Conservation (phyloP, 2,888 invertebrate genomes). For the Merodon equestris region DNA sequence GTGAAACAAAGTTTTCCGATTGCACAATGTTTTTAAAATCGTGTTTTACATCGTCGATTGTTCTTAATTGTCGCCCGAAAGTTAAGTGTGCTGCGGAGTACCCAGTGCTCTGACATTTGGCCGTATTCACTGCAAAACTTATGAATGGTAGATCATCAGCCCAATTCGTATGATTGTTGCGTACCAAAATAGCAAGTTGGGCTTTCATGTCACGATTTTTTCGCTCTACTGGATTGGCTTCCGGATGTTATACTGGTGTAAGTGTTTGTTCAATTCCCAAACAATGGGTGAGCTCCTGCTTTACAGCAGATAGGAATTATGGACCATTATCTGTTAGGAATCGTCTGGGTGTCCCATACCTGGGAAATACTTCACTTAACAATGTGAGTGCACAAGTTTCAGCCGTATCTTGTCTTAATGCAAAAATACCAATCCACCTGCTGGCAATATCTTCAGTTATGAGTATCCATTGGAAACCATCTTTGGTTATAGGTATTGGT, state of each 20-base stretch:
- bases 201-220: conserved; percentile 29
- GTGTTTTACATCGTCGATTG: no score
- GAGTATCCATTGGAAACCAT: not conserved
- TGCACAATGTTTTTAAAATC: no score
- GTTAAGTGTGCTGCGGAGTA: no score
- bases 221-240: conserved; percentile 57
- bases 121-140: no score
- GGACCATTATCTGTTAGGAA: no score
- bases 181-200: not conserved
- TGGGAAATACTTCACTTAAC: not conserved
- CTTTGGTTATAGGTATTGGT: not conserved
- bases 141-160: no score
- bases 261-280: not conserved
- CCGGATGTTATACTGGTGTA: conserved; percentile 55
- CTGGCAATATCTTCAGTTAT: conserved; percentile 7
- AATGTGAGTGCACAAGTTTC: conserved; percentile 2
- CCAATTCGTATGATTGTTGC: not conserved
- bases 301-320: no score
- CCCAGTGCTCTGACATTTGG: no score
- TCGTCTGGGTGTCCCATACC: not conserved
- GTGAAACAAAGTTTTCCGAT: no score
- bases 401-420: not conserved
- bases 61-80: no score
- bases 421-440: not conserved
- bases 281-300: no score